phyloP scores from a whole-genome alignment of 2,797 vertebrate genomes.

The Parotocinclus haroldoi region DNA sequence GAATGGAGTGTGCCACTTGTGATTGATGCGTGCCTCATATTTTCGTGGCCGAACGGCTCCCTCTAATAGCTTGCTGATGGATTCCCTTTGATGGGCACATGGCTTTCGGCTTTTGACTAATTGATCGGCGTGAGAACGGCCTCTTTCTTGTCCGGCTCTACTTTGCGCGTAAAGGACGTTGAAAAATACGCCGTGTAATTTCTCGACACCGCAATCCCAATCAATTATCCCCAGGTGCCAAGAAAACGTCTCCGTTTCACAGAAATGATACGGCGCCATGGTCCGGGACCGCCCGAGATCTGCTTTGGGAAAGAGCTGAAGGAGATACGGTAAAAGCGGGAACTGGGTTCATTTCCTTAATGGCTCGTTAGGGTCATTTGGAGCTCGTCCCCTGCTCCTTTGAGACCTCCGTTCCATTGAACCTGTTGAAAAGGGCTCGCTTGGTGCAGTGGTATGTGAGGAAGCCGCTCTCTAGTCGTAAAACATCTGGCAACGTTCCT shows the following conservation, averaged over 20 bases:
- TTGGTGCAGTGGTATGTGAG: background rate
- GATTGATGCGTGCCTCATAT: slow-evolving; percentile 36
- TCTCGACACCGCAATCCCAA: slow-evolving; percentile 19
- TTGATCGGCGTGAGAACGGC: slow-evolving; percentile 5
- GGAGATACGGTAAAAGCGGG: too few species aligned
- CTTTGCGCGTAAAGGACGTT: slow-evolving; percentile 44
- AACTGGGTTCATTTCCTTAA: too few species aligned
- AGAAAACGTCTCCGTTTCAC: slow-evolving; percentile 35
- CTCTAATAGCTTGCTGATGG: slow-evolving; percentile 27
- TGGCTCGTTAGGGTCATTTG: too few species aligned
- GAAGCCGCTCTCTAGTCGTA: background rate
- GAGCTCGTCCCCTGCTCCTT: too few species aligned
- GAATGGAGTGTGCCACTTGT: slow-evolving; percentile 33
- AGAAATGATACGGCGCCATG: slow-evolving; percentile 36
- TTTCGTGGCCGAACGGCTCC: slow-evolving; percentile 22
- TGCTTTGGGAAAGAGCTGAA: background rate
- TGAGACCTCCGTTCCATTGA: too few species aligned
- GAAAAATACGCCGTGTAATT: slow-evolving; percentile 37
- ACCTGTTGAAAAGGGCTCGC: too few species aligned
- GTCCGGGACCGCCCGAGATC: slow-evolving; percentile 32
- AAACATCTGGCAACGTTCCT: slow-evolving; percentile 10
- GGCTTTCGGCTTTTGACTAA: slow-evolving; percentile 20
- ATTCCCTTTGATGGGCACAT: slow-evolving; percentile 25
- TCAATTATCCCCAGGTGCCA: slow-evolving; percentile 33
- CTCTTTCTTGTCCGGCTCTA: background rate